These are phyloP conservation scores for Pagrus major DNA, from an alignment of 2,113 vertebrate species.

Conservation along the genomic window DNA sequence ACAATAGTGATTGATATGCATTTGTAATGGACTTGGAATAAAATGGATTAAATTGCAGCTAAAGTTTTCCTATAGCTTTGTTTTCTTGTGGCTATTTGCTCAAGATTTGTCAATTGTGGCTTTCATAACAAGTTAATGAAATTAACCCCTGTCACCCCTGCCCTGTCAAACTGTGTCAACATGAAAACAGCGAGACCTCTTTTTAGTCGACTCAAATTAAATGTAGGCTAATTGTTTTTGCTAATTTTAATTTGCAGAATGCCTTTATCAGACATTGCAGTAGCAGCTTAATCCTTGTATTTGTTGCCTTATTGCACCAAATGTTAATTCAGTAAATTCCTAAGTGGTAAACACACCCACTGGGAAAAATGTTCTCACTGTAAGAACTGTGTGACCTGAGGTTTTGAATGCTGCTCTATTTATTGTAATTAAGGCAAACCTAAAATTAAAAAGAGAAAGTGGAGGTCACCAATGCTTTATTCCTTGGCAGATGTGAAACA, in stretches of 20 bases:
- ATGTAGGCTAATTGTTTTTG: not conserved
- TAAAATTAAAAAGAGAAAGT: not conserved
- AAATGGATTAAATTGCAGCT: not conserved
- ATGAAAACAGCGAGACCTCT: not conserved
- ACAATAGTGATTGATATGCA: not conserved
- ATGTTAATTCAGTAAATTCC: slow-evolving; percentile 15
- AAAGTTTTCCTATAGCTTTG: not conserved
- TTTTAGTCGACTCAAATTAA: slow-evolving; percentile 6
- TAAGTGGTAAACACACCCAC: slow-evolving; percentile 13
- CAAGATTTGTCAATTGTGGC: not conserved
- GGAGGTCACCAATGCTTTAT: not conserved
- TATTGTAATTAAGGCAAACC: slow-evolving; percentile 2
- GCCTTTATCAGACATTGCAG: slow-evolving; percentile 6
- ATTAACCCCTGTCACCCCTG: not conserved
- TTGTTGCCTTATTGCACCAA: not conserved
- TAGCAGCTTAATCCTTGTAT: slow-evolving; percentile 10
- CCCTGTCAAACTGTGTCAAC: not conserved
- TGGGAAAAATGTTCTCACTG: not conserved
- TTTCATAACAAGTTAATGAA: not conserved
- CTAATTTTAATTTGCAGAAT: slow-evolving; percentile 33
- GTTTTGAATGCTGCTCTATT: slow-evolving; percentile 9
- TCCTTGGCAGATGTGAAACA: not conserved
- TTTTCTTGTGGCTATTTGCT: not conserved
- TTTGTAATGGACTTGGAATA: too few species aligned
- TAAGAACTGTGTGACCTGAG: slow-evolving; percentile 7